phyloP scores from a whole-genome alignment of 37 sponge, comb jelly and placozoan genomes.

The Spongilla lacustris region DNA sequence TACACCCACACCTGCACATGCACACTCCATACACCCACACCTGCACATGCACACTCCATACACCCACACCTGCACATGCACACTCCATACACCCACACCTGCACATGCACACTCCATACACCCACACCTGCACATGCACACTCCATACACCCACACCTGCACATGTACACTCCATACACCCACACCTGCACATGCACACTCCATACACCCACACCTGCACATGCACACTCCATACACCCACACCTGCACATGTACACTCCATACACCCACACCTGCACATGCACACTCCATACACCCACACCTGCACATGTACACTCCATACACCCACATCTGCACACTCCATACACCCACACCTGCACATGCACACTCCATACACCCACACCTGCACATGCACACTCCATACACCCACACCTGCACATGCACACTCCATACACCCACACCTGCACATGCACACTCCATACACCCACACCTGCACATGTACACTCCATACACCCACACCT shows the following conservation, averaged over 20 bases:
- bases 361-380: too few species aligned
- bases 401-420: too few species aligned
- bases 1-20: too few species aligned
- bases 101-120: constrained; percentile 89
- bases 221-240: constrained; percentile 96
- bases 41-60: constrained; percentile 86
- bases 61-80: too few species aligned
- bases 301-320: too few species aligned
- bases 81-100: background rate
- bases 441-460: constrained; percentile 86
- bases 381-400: constrained; percentile 83
- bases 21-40: background rate
- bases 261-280: constrained; percentile 5
- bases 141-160: too few species aligned
- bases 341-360: too few species aligned
- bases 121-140: constrained; percentile 46
- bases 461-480: too few species aligned
- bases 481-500: background rate
- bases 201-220: constrained; percentile 61
- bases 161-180: too few species aligned
- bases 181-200: constrained; percentile 65
- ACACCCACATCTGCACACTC: constrained; percentile 20
- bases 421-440: background rate
- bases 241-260: too few species aligned
- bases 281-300: constrained; percentile 97